These are phyloP conservation scores for Bombus vancouverensis DNA, from an alignment of 1,140 invertebrate genomes.

Conservation along the genomic window DNA sequence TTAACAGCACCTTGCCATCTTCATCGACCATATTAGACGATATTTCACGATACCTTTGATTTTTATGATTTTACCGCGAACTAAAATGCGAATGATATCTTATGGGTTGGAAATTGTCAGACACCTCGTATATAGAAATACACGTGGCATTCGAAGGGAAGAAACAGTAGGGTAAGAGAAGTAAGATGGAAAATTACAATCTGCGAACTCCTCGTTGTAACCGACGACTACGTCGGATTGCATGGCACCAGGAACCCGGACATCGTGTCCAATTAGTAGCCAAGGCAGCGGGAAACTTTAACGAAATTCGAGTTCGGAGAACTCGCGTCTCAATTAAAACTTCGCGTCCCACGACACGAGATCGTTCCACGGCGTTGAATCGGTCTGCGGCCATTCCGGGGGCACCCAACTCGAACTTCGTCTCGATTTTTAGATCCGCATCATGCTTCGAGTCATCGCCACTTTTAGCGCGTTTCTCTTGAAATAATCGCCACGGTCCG, in stretches of 20 bases:
- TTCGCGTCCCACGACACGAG: conserved; percentile 24
- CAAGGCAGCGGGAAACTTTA: conserved; percentile 63
- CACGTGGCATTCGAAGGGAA: background rate
- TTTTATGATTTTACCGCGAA: background rate
- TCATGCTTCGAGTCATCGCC: conserved; percentile 25
- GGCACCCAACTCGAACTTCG: background rate
- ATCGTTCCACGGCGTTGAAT: background rate
- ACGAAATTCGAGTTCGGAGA: conserved; percentile 62
- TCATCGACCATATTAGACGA: background rate
- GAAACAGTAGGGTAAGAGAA: background rate
- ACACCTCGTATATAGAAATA: background rate
- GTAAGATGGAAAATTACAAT: conserved; percentile 63
- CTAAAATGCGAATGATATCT: background rate
- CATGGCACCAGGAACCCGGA: conserved; percentile 55
- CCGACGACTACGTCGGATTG: conserved; percentile 59
- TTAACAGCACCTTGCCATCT: background rate
- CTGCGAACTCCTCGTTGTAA: conserved; percentile 63
- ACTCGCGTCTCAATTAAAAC: conserved; percentile 61
- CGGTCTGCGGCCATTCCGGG: background rate
- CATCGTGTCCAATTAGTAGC: conserved; percentile 66
- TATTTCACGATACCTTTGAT: background rate
- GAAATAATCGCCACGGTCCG: conserved; percentile 15
- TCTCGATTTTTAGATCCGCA: conserved; percentile 33
- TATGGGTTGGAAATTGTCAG: background rate
- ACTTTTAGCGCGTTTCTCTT: conserved; percentile 33